Percentiles rank a stretch among this genome's conserved stretches.
Conservation (phyloP, 2,888 invertebrate species). For the Mimachlamys varia region DNA sequence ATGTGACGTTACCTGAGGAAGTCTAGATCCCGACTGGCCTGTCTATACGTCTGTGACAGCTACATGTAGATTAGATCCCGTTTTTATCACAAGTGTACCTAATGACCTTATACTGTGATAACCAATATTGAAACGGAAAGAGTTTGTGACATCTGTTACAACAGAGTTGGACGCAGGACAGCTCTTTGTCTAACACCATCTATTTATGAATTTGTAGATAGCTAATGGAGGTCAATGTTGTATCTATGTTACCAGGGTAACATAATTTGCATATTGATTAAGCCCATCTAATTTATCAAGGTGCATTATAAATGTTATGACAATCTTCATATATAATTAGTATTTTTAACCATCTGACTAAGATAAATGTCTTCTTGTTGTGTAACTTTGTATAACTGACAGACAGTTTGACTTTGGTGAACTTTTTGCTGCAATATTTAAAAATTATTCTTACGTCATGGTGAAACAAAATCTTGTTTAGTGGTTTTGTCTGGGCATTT, state of each 20-base stretch:
- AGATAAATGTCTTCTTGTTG: too few species aligned
- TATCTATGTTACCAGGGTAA: too few species aligned
- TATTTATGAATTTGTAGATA: neutral
- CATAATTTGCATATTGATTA: slow-evolving; percentile 12
- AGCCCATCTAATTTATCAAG: neutral
- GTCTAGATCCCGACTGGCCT: neutral
- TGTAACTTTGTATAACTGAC: neutral
- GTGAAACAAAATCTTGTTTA: neutral
- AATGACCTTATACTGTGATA: neutral
- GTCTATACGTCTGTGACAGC: neutral
- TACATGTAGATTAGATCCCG: slow-evolving; percentile 18
- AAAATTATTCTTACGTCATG: neutral
- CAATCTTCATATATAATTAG: neutral
- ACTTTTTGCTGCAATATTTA: neutral
- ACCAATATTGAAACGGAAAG: slow-evolving; percentile 15
- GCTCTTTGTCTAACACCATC: neutral
- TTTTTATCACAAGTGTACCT: slow-evolving; percentile 8
- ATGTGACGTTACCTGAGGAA: neutral
- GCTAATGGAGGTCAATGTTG: too few species aligned
- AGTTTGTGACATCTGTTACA: neutral
- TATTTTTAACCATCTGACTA: too few species aligned
- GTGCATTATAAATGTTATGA: neutral
- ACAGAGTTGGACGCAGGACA: neutral
- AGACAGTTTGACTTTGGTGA: neutral
- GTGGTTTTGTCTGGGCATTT: too few species aligned